Evolutionary conservation across 2,888 invertebrate species (phyloP), one percentile per base, ranked within the genome.

Genomic region (Campoplex capitator): DNA sequence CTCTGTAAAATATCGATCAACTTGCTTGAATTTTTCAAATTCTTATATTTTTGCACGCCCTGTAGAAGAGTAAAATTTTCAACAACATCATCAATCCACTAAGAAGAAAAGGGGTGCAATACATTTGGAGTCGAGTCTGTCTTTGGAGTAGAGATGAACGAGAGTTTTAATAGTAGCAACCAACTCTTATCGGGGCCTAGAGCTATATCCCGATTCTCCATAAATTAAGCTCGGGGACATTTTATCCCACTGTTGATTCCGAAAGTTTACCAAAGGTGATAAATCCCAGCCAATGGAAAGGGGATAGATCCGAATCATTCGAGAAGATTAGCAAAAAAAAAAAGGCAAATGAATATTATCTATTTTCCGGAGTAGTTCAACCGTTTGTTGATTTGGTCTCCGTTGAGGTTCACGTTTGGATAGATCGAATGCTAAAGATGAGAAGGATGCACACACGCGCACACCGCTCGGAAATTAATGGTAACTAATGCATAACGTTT

Each of bases 201-300:
- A 75, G 75, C 82, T 70, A 78, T 82, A 74, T 84, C 71, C 35
- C 42, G 71, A 84, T 87, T 75, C 67, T 80, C 82, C 87, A 84
- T 84, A 84, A 87, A 87, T 84, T 87, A 87, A 84, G 35, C 79
- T 82, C 82, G 11, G 65, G 28, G 81, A 83, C 80, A 76, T 78
- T 84, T 82, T 87, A 87, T 82, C 84, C 87, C 35, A 83, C 79
- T 84, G 87, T 83, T 84, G 79, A 84, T 78, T 67, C 75, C 48
- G 76, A 70, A 87, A 87, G 75, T 87, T 80, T 35, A 74, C 38
- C 70, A 28, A 56, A 76, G 75, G 87, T 84, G 82, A 87, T 87
- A 79, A 84, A 87, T 84, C 65, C 58, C 54, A 23, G 35, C 70
- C 35, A 45, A 78, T 45, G 70, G 56, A 56, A 79, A 32, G 67